Percentiles rank a stretch among this genome's conserved stretches.
Evolutionary conservation across 2,113 vertebrate species (phyloP).

Genomic region (Aix galericulata): DNA sequence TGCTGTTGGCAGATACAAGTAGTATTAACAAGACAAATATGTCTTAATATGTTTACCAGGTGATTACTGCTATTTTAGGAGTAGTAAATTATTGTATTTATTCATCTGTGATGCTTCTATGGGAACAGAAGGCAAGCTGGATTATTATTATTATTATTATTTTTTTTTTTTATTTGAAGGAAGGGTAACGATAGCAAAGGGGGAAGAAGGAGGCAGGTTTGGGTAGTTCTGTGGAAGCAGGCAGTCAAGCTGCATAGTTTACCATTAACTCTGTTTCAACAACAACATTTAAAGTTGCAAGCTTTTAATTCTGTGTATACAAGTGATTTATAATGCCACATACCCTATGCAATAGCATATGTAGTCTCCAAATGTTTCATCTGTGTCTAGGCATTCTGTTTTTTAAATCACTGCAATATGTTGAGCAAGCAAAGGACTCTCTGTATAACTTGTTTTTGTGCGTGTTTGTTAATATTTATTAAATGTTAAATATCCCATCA

Average conservation of each 20-base stretch:
- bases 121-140: slow-evolving; percentile 17
- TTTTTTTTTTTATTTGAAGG: not conserved
- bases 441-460: not conserved
- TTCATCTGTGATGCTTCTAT: not conserved
- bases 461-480: slow-evolving; percentile 38
- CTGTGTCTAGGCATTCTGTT: slow-evolving; percentile 14
- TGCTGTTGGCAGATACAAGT: slow-evolving; percentile 46
- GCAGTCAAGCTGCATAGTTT: not conserved
- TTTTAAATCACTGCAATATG: slow-evolving; percentile 64
- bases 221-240: not conserved
- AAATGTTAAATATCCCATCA: slow-evolving; percentile 38
- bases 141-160: not conserved
- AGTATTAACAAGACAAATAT: slow-evolving; percentile 64
- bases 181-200: not conserved
- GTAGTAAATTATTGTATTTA: slow-evolving; percentile 52
- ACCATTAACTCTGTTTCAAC: slow-evolving; percentile 26
- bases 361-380: slow-evolving; percentile 62
- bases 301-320: not conserved
- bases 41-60: slow-evolving; percentile 32
- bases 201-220: not conserved
- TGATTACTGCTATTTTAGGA: slow-evolving; percentile 61
- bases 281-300: slow-evolving; percentile 36
- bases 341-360: slow-evolving; percentile 43
- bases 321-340: slow-evolving; percentile 21
- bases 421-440: slow-evolving; percentile 32